Evolutionary conservation across 2,888 invertebrate species (phyloP), one percentile per base, ranked within the genome.

Genomic region (Pinctada fucata): DNA sequence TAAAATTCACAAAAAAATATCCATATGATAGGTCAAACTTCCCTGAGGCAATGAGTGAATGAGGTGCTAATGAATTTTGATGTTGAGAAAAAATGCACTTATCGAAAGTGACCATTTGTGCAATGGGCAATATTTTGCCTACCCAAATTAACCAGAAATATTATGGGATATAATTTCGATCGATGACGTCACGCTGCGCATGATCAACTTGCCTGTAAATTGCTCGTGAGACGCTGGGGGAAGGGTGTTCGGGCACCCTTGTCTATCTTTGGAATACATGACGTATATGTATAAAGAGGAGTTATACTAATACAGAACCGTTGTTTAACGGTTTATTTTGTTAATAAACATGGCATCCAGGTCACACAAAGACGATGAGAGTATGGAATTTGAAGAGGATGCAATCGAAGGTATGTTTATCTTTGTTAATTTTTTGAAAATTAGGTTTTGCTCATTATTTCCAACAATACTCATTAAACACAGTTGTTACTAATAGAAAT

Each of bases 161-260:
- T 86, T 88, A 89, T 87, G 88, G 89, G 89, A 88, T 89, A 85
- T 84, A 87, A 83, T 76, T 79, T 79, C 86, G 88, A 88, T 87
- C 84, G 85, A 79, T 88, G 87, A 85, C 89, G 88, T 88, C 88
- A 88, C 83, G 78, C 85, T 81, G 88, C 88, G 88, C 88, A 88
- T 88, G 88, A 84, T 86, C 87, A 84, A 82, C 84, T 79, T 75
- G 72, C 78, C 65, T 65, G 79, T 75, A 76, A 78, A 66, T 74
- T 78, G 76, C 80, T 78, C 70, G 78, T 79, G 81, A 79, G 84
- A 81, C 79, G 83, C 81, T 76, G 84, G 83, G 85, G 82, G 79
- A 78, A 82, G 76, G 80, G 82, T 82, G 67, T 71, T 68, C 69
- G 72, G 65, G 52, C 16, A 48, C 48, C 64, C 58, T 16, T 74